Evolutionary conservation across 2,888 invertebrate species (phyloP).

Genomic region (Folsomia manolachei): DNA sequence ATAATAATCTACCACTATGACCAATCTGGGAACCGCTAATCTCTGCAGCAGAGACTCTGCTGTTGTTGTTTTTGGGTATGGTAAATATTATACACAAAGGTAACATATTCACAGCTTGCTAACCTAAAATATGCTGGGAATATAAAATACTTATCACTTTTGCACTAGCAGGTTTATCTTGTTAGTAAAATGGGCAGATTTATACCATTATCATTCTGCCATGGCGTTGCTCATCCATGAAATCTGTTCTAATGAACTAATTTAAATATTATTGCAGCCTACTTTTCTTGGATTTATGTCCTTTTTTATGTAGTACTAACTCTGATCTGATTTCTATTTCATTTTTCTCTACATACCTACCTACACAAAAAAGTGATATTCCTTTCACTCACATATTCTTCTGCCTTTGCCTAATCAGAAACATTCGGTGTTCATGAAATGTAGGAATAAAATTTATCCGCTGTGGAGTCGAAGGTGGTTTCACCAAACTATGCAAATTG

Average conservation of each 20-base stretch:
- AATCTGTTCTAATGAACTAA: conserved; percentile 21
- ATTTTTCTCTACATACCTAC: no score
- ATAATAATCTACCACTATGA: no score
- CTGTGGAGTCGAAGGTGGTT: not conserved
- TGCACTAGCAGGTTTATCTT: not conserved
- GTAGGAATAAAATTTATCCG: not conserved
- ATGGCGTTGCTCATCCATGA: conserved; percentile 8
- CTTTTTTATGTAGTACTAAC: not conserved
- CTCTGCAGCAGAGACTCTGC: no score
- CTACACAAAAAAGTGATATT: no score
- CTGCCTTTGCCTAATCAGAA: not conserved
- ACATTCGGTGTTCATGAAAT: not conserved
- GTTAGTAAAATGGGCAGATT: not conserved
- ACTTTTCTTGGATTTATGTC: not conserved
- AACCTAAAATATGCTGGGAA: no score
- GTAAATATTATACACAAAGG: not conserved
- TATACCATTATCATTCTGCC: not conserved
- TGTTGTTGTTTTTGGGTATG: not conserved
- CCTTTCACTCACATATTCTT: not conserved
- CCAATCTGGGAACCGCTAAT: not conserved
- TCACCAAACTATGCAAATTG: not conserved
- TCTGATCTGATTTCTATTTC: not conserved
- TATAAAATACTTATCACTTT: not conserved
- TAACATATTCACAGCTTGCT: no score
- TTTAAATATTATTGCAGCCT: conserved; percentile 12